These are phyloP conservation scores for Pogonognathellus flavescens DNA, from an alignment of 1,140 invertebrate genomes.

Conservation along the genomic window DNA sequence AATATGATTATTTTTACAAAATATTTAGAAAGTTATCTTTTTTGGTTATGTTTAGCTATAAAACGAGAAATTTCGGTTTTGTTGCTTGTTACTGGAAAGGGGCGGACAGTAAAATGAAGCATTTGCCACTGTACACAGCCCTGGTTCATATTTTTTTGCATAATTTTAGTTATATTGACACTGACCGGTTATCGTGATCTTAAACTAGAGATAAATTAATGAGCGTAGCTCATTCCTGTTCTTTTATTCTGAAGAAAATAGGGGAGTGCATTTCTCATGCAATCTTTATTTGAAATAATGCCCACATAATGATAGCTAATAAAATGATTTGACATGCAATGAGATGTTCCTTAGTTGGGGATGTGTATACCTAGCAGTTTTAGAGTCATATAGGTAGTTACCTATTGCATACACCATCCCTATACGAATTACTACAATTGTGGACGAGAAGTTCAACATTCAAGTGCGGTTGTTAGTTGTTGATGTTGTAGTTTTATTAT, in stretches of 20 bases:
- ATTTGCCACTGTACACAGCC: not conserved
- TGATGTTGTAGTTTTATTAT: not conserved
- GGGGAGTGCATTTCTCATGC: constrained; percentile 19
- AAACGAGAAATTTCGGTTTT: constrained; percentile 6
- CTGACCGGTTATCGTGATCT: no score
- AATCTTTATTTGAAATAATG: constrained; percentile 25
- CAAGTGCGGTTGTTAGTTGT: not conserved
- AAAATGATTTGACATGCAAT: constrained; percentile 32
- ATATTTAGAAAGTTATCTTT: no score
- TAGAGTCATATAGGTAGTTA: not conserved
- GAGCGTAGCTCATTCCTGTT: not conserved
- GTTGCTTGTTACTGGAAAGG: not conserved
- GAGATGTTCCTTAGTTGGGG: no score
- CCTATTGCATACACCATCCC: constrained; percentile 10
- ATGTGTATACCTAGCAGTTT: not conserved
- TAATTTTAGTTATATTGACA: not conserved
- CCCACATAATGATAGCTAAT: constrained; percentile 8
- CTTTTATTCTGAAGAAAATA: constrained; percentile 5
- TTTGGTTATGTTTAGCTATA: no score
- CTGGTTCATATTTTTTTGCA: not conserved
- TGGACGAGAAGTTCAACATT: constrained; percentile 25
- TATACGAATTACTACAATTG: not conserved
- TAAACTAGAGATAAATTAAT: not conserved
- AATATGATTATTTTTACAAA: no score
- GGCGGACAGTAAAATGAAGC: constrained; percentile 22